Evolutionary conservation across 2,888 invertebrate species (phyloP), one percentile per base, ranked within the genome.

Genomic region (Drosophila mercatorum): DNA sequence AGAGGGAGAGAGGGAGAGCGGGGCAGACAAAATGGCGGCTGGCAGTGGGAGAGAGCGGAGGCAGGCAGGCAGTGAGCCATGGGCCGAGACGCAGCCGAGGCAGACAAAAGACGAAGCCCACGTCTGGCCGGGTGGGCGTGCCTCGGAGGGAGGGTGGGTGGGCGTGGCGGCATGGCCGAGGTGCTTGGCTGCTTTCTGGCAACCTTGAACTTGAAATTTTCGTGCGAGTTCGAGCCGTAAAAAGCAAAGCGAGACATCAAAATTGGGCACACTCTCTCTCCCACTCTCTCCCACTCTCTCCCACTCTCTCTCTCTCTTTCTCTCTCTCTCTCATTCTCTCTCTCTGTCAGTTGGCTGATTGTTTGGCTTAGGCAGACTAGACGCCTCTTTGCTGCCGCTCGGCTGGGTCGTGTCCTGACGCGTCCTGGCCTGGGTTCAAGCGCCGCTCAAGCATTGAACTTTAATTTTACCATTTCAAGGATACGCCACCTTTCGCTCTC

Each of bases 161-260:
- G 22, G 43, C 0, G 26, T 6, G 66, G 65, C 5, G 8, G 22
- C 22, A 22, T 22, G n/a, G 17, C 11, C 11, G 49, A 31, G 49
- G 31, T 51, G 49, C 10, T 0, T 51, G 70, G 72, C 74, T 74
- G 74, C 80, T 89, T 87, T 83, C 89, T 51, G 88, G 81, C 88
- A 88, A 91, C 91, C 91, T 91, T 91, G 91, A 91, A 91, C 91
- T 91, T 91, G 91, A 90, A 91, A 89, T 80, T 87, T 87, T 81
- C 79, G 83, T 78, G 77, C 80, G 82, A 82, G 87, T 85, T 85
- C 78, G 55, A 74, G 75, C 72, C 78, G 78, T 70, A 77, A 71
- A 72, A 28, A 43, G 34, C 64, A 78, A 76, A 73, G 49, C 72
- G 51, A 77, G 80, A 80, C 77, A 74, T 77, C 38, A 66, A 76